A percentile compares a stretch with the other conserved stretches of the same genome.
phyloP scores from a whole-genome alignment of 2,113 vertebrate genomes.

The Reinhardtius hippoglossoides region DNA sequence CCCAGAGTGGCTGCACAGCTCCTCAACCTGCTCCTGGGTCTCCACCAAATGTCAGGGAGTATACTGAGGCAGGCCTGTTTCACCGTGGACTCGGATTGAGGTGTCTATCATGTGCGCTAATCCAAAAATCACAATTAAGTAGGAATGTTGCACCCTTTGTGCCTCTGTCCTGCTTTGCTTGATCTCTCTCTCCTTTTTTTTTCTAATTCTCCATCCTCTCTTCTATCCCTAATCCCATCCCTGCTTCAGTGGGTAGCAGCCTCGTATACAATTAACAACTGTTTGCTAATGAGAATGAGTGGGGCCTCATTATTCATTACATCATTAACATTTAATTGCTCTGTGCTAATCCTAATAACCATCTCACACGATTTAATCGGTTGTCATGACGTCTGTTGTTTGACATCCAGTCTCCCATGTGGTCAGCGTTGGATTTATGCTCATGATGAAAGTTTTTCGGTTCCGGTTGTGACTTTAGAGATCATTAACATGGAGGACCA shows the following conservation, averaged over 20 bases:
- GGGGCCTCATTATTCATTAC: constrained; percentile 71
- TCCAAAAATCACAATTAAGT: constrained; percentile 43
- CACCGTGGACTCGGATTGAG: constrained; percentile 41
- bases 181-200: background rate
- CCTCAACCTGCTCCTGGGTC: constrained; percentile 36
- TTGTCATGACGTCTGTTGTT: constrained; percentile 41
- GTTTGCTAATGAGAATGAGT: constrained; percentile 72
- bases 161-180: background rate
- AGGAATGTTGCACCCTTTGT: constrained; percentile 2
- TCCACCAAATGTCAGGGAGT: constrained; percentile 46
- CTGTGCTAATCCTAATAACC: constrained; percentile 73
- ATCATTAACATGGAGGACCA: constrained; percentile 18
- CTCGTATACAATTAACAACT: constrained; percentile 66
- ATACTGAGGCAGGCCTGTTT: constrained; percentile 19
- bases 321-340: constrained; percentile 76
- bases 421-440: constrained; percentile 7
- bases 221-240: constrained; percentile 6
- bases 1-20: constrained; percentile 41
- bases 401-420: constrained; percentile 26
- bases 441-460: constrained; percentile 4
- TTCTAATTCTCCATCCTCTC: background rate
- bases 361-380: constrained; percentile 64
- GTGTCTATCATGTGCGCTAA: constrained; percentile 28
- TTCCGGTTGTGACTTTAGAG: constrained; percentile 14
- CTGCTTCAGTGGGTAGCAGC: constrained; percentile 29